A percentile compares a stretch with the other conserved stretches of the same genome.
Conservation (phyloP, 2,797 vertebrate genomes). For the Falco cherrug region DNA sequence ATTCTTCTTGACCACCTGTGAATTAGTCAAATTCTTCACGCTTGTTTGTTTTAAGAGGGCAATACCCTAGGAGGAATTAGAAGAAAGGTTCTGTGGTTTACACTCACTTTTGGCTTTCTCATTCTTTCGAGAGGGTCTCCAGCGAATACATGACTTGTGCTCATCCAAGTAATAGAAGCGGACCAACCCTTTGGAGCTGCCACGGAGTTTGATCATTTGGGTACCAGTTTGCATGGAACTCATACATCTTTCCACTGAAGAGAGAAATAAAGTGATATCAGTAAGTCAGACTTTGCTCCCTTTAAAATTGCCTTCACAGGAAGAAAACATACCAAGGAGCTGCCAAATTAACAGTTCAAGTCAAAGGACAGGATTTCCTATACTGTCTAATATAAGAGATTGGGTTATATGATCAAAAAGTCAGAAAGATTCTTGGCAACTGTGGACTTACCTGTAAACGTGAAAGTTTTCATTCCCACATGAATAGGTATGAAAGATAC, state of each 20-base stretch:
- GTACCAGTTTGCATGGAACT: slow-evolving; percentile 93
- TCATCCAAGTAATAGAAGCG: slow-evolving; percentile 95
- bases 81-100: neutral
- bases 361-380: neutral
- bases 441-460: neutral
- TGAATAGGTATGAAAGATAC: neutral
- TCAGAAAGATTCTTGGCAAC: neutral
- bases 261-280: neutral
- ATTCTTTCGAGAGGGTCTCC: slow-evolving; percentile 96
- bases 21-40: neutral
- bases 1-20: neutral
- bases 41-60: neutral
- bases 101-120: slow-evolving; percentile 98
- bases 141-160: slow-evolving; percentile 95
- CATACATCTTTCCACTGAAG: slow-evolving; percentile 97
- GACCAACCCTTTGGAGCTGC: slow-evolving; percentile 90
- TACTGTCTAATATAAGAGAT: neutral
- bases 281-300: neutral
- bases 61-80: neutral
- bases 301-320: neutral
- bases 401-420: neutral
- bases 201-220: slow-evolving; percentile 97
- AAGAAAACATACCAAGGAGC: neutral
- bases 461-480: neutral
- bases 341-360: neutral